phyloP scores from a whole-genome alignment of 2,797 vertebrate genomes.

The Pseudochirops corinnae region DNA sequence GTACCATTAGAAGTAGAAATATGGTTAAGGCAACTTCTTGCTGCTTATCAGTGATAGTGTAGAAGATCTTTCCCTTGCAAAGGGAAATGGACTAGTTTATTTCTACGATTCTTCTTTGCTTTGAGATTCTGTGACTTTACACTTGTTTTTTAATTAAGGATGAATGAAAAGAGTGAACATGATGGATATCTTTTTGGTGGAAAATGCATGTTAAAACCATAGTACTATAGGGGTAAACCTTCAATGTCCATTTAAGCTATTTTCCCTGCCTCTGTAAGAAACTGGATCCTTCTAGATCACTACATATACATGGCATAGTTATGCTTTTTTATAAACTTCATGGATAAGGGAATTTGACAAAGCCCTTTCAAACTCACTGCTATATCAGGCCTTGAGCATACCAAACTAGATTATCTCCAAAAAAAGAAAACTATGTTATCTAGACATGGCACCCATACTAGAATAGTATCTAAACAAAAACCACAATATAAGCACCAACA shows the following conservation, averaged over 20 bases:
- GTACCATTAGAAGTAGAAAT: not conserved
- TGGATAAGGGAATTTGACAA: conserved; percentile 49
- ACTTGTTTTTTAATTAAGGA: not conserved
- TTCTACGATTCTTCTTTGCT: not conserved
- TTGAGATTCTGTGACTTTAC: not conserved
- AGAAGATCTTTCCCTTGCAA: not conserved
- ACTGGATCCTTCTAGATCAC: not conserved
- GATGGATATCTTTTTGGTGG: not conserved
- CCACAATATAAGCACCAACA: not conserved
- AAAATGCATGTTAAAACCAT: not conserved
- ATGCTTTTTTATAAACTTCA: conserved; percentile 51
- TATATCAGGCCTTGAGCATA: not conserved
- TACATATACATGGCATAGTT: conserved; percentile 56
- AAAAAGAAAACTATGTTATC: conserved; percentile 5
- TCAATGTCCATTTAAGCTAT: conserved; percentile 48
- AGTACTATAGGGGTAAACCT: not conserved
- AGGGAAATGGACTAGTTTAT: not conserved
- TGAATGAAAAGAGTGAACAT: not conserved
- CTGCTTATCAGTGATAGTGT: not conserved
- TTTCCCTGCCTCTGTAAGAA: conserved; percentile 52
- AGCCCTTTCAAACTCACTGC: conserved; percentile 48
- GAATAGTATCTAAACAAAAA: conserved; percentile 3
- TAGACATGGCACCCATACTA: not conserved
- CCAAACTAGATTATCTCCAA: not conserved
- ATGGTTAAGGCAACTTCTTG: not conserved